These are phyloP conservation scores for Chromis chromis DNA, from an alignment of 2,797 vertebrate genomes.

Conservation along the genomic window DNA sequence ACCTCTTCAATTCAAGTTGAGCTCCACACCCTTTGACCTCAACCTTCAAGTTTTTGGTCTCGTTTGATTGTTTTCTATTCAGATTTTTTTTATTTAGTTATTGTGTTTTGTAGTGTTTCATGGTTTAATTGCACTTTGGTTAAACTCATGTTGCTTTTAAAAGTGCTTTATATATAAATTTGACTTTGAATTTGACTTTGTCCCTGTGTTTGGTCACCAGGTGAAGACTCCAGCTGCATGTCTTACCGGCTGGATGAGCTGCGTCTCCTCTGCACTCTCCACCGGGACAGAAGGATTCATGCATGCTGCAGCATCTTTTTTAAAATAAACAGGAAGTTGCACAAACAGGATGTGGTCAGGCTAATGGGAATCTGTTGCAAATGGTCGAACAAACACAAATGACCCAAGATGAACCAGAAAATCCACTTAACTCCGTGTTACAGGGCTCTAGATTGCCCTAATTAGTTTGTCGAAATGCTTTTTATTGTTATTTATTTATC, in stretches of 20 bases:
- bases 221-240: constrained; percentile 42
- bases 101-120: no score
- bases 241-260: constrained; percentile 27
- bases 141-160: no score
- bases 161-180: no score
- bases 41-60: no score
- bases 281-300: constrained; percentile 8
- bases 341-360: constrained; percentile 36
- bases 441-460: constrained; percentile 11
- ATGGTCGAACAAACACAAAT: constrained; percentile 21
- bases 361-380: constrained; percentile 23
- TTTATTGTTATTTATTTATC: constrained; percentile 31
- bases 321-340: constrained; percentile 38
- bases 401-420: constrained; percentile 3
- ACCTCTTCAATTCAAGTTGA: no score
- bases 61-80: not conserved
- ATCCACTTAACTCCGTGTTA: not conserved
- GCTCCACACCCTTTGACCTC: no score
- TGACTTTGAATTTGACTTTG: not conserved
- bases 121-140: no score
- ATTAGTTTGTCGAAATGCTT: not conserved
- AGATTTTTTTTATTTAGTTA: not conserved
- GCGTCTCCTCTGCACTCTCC: constrained; percentile 20
- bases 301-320: constrained; percentile 48
- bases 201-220: constrained; percentile 58